Conservation (phyloP, 2,797 vertebrate genomes). For the Molossus alvarezi region DNA sequence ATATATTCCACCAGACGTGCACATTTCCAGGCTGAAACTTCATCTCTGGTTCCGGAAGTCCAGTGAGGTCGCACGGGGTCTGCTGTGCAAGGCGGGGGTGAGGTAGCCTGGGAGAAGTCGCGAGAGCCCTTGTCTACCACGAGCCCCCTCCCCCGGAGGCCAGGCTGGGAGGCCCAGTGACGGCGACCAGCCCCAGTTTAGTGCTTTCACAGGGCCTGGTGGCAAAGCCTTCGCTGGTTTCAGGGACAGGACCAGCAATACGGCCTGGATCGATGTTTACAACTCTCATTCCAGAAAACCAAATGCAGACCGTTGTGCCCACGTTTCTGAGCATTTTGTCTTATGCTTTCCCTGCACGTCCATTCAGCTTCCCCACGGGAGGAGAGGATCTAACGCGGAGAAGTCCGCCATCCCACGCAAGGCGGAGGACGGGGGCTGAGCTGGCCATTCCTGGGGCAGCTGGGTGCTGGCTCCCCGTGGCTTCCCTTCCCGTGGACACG, state of each 20-base stretch:
- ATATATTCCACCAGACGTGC: background rate
- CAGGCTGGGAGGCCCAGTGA: too few relatives aligned
- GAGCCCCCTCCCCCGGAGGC: too few relatives aligned
- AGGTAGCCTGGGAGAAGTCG: background rate
- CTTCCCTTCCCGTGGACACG: background rate
- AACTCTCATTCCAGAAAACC: background rate
- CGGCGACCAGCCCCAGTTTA: too few relatives aligned
- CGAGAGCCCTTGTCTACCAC: background rate
- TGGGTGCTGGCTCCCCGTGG: background rate
- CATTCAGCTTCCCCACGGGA: slow-evolving; percentile 54
- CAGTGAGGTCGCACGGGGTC: background rate
- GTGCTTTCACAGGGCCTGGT: background rate
- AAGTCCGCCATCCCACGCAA: background rate
- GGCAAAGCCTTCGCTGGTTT: background rate
- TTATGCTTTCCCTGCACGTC: slow-evolving; percentile 77
- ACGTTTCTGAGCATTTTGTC: slow-evolving; percentile 71
- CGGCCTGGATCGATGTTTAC: background rate
- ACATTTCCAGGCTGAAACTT: background rate
- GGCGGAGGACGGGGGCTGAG: background rate
- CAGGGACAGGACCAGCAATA: background rate
- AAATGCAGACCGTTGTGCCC: slow-evolving; percentile 56
- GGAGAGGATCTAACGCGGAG: background rate
- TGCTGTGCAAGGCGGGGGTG: background rate
- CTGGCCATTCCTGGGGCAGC: background rate
- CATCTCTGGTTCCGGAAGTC: background rate